A percentile compares a stretch with the other conserved stretches of the same genome.
These are phyloP conservation scores for Enoplosus armatus DNA, from an alignment of 2,797 vertebrate genomes.

Conservation along the genomic window DNA sequence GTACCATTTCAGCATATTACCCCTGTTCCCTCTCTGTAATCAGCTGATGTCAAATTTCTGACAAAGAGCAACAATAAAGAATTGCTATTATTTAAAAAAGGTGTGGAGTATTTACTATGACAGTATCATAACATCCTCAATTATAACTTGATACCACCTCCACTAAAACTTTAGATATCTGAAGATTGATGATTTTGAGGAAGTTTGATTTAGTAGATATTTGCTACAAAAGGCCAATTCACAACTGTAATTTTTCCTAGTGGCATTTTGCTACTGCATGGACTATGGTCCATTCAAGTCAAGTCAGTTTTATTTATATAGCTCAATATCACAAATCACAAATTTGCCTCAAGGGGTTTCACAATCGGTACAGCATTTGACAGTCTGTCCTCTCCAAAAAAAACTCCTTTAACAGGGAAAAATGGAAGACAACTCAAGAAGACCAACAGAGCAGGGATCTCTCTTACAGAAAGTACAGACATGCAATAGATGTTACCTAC, in stretches of 20 bases:
- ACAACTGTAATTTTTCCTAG: not conserved
- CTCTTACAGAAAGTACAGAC: not conserved
- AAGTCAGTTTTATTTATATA: not conserved
- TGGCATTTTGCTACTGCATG: not conserved
- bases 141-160: not conserved
- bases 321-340: not conserved
- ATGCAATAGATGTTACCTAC: not conserved
- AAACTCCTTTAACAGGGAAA: not conserved
- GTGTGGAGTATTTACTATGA: slow-evolving; percentile 33
- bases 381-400: not conserved
- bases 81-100: slow-evolving; percentile 79
- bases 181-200: not conserved
- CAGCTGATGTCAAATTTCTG: slow-evolving; percentile 82
- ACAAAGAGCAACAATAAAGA: slow-evolving; percentile 82
- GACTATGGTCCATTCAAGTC: not conserved
- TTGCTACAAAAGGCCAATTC: not conserved
- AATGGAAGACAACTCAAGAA: not conserved
- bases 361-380: not conserved
- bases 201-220: not conserved
- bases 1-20: slow-evolving; percentile 78
- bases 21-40: slow-evolving; percentile 80
- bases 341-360: not conserved
- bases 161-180: not conserved
- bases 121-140: not conserved
- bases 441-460: not conserved